Evolutionary conservation across 2,113 vertebrate species (phyloP).

Genomic region (Acanthisitta chloris): DNA sequence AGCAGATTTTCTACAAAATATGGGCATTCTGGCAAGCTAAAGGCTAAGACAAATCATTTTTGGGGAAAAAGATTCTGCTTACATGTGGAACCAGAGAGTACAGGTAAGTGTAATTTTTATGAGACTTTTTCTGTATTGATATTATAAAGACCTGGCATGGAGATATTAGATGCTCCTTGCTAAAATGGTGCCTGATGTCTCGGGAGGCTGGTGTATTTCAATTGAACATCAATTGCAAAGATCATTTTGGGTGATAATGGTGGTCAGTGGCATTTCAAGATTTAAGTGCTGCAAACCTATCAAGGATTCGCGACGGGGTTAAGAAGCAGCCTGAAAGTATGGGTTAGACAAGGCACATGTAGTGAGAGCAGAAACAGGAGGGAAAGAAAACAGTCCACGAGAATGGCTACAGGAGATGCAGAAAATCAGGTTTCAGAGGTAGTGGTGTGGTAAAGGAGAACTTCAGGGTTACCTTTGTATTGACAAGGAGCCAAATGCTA

Average conservation of each 20-base stretch:
- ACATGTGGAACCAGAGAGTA: not conserved
- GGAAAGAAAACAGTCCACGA: not conserved
- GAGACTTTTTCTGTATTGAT: not conserved
- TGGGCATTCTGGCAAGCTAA: not conserved
- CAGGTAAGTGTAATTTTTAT: constrained; percentile 27
- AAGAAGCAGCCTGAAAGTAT: not conserved
- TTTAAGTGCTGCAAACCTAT: not conserved
- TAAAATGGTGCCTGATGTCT: not conserved
- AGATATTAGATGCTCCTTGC: not conserved
- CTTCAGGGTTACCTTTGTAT: not conserved
- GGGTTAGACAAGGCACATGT: not conserved
- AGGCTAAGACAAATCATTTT: not conserved
- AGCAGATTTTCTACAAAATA: not conserved
- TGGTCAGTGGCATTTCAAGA: not conserved
- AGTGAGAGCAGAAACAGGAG: not conserved
- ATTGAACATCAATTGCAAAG: not conserved
- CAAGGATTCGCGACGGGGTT: not conserved
- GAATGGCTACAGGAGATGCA: not conserved
- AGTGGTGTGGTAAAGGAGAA: not conserved
- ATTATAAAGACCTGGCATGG: not conserved
- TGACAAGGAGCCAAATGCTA: not conserved
- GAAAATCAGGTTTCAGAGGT: not conserved
- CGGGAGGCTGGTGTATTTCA: not conserved
- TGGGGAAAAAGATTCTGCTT: not conserved
- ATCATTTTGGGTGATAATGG: not conserved